A percentile compares a stretch with the other conserved stretches of the same genome.
Conservation (phyloP, 2,113 vertebrate species). For the Cottus gobio region DNA sequence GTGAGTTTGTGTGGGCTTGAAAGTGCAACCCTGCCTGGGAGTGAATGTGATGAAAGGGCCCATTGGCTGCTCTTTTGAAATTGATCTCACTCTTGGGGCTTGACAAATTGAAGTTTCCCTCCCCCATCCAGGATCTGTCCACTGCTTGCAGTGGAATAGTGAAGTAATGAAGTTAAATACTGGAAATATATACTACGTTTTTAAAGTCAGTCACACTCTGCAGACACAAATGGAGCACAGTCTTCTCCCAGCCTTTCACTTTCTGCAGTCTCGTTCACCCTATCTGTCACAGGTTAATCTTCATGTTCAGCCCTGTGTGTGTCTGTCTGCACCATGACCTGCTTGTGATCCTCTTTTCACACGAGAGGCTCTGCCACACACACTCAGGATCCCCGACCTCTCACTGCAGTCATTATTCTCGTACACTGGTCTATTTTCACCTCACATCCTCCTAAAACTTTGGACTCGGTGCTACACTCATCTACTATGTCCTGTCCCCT, state of each 20-base stretch:
- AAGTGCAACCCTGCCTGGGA: slow-evolving; percentile 11
- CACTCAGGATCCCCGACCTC: slow-evolving; percentile 26
- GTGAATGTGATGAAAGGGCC: slow-evolving; percentile 4
- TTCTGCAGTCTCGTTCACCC: slow-evolving; percentile 18
- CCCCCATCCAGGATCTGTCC: slow-evolving; percentile 2
- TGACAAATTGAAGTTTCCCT: slow-evolving; percentile 2
- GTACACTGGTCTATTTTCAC: slow-evolving; percentile 48
- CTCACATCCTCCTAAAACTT: slow-evolving; percentile 42
- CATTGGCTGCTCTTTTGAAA: slow-evolving; percentile 23
- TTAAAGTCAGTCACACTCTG: background rate
- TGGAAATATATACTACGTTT: background rate
- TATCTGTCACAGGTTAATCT: slow-evolving; percentile 46
- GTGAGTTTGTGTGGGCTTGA: slow-evolving; percentile 22
- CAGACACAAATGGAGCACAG: background rate
- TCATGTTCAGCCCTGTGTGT: slow-evolving; percentile 25
- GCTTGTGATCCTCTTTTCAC: slow-evolving; percentile 35
- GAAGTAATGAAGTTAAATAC: background rate
- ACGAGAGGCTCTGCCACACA: background rate
- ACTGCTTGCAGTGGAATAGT: background rate
- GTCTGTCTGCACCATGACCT: slow-evolving; percentile 43
- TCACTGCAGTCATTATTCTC: slow-evolving; percentile 31
- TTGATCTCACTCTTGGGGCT: slow-evolving; percentile 27
- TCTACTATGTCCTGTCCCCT: slow-evolving; percentile 42
- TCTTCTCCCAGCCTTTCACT: slow-evolving; percentile 17
- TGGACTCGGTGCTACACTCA: slow-evolving; percentile 47